Conservation (phyloP, 1,140 invertebrate genomes). For the Drosophila simulans region DNA sequence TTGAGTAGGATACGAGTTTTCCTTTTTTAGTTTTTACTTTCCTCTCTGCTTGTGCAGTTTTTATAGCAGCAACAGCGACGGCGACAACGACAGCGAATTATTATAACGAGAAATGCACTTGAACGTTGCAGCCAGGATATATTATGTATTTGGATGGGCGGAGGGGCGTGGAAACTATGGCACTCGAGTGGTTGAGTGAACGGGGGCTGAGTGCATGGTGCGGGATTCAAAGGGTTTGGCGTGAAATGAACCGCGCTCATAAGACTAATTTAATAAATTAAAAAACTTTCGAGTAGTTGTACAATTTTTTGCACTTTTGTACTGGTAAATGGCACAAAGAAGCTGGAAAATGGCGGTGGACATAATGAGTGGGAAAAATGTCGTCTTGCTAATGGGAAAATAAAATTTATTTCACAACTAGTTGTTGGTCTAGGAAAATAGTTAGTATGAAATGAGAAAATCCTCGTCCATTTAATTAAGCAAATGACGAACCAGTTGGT, state of each 20-base stretch:
- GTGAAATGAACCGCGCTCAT: conserved; percentile 51
- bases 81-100: conserved; percentile 45
- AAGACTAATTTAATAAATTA: conserved; percentile 72
- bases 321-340: not conserved
- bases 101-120: conserved; percentile 73
- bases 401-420: not conserved
- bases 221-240: conserved; percentile 37
- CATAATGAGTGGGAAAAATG: conserved; percentile 14
- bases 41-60: conserved; percentile 43
- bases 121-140: conserved; percentile 51
- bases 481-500: not conserved
- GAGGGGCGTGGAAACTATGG: conserved; percentile 26
- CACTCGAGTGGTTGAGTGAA: conserved; percentile 24
- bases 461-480: conserved; percentile 1
- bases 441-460: not conserved
- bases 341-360: conserved; percentile 7
- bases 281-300: conserved; percentile 61
- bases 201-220: conserved; percentile 3
- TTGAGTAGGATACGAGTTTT: conserved; percentile 73
- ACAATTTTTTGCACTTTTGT: not conserved
- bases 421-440: not conserved
- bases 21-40: conserved; percentile 55
- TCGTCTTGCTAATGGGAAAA: conserved; percentile 14
- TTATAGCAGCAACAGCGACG: conserved; percentile 43
- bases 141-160: too few relatives aligned